Base-by-base conservation (phyloP, 1,140 invertebrate genomes). In the Hyles euphorbiae region DNA sequence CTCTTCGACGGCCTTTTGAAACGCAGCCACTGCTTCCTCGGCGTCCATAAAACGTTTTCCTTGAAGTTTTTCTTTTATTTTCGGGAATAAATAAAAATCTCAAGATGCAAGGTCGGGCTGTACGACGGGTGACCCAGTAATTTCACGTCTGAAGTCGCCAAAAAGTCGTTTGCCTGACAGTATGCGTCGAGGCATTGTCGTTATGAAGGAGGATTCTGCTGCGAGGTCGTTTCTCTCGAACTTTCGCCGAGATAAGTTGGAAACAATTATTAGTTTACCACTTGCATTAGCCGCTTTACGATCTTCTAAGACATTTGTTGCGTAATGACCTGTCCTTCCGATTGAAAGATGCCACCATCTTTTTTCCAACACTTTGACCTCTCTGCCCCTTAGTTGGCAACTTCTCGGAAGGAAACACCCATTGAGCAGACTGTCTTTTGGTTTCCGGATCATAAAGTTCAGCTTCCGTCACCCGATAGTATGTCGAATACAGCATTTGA, bases 351-450 rank as follows among this genome's bases (percentile, higher is more conserved):
- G 53, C 22, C 10, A 59, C 50, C 48, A 66, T 59, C 48, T 55
- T 61, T 34, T 65, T 65, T 50, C 50, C 55, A 8, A 34, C 49
- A 36, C 56, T 67, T 63, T 43, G 51, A 58, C 48, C 53, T 58
- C 49, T 60, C 58, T 61, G 58, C 36, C 60, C 50, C 58, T 67
- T 60, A 60, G 65, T 63, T 45, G 47, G 58, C 58, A 51, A 52
- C 46, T 60, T 45, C 32, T 63, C 60, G 40, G 5, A 58, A 54
- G 44, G 60, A 67, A 67, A 60, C 58, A 60, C 49, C 57, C 58
- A 58, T 43, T 57, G 51, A 58, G 59, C 56, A 43, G 56, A 61
- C 12, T 66, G 59, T 32, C 60, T 51, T 56, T 56, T 59, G 22
- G 56, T 60, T 67, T 67, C 59, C 3, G 49, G 57, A 60, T 59